These are phyloP conservation scores for Agonopterix heracliana DNA, from an alignment of 2,888 invertebrate species.

Conservation along the genomic window DNA sequence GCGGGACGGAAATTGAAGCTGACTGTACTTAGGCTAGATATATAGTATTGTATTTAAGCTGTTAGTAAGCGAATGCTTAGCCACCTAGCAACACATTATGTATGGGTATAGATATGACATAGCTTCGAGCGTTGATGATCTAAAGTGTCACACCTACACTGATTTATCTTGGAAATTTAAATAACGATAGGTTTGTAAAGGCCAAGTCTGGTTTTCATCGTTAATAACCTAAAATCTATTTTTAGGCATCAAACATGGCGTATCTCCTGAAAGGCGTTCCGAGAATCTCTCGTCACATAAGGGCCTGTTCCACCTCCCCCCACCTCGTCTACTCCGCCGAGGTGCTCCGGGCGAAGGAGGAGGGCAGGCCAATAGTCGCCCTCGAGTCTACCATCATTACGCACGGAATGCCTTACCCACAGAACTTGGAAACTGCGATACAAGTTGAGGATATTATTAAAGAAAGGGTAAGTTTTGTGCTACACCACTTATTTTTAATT, in stretches of 20 bases:
- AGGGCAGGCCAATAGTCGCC: conserved; percentile 88
- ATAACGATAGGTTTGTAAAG: no score
- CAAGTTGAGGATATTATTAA: conserved; percentile 88
- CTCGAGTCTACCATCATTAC: conserved; percentile 98
- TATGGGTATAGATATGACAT: no score
- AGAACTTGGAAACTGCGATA: conserved; percentile 90
- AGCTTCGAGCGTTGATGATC: no score
- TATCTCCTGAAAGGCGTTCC: conserved; percentile 37
- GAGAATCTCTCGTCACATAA: conserved; percentile 20
- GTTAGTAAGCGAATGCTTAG: no score
- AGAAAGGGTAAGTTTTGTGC: conserved; percentile 73
- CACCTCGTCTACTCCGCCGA: conserved; percentile 72
- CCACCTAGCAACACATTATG: no score
- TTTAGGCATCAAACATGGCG: conserved; percentile 42
- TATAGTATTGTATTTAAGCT: no score
- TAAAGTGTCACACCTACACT: no score
- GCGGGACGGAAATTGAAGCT: no score
- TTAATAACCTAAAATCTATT: conserved; percentile 22
- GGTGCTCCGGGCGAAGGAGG: conserved; percentile 79
- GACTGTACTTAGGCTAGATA: no score
- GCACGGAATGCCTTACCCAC: conserved; percentile 97
- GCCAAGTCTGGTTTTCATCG: neutral
- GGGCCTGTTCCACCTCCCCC: conserved; percentile 28
- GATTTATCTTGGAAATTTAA: no score
- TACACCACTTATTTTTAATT: no score